Evolutionary conservation across 2,113 vertebrate genomes (phyloP).

Genomic region (Bostrychus sinensis): DNA sequence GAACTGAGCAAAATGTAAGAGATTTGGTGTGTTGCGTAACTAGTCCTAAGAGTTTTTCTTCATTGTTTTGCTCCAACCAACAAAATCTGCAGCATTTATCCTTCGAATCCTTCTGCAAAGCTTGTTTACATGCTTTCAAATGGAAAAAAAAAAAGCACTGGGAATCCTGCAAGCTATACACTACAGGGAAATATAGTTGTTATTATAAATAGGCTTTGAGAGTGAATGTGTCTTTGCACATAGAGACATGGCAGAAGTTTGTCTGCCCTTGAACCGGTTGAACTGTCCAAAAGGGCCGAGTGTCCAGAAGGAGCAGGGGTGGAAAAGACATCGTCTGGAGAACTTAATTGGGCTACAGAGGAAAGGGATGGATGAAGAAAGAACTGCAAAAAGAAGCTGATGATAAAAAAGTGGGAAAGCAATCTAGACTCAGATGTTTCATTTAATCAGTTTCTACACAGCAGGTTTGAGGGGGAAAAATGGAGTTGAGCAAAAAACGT

Average conservation of each 20-base stretch:
- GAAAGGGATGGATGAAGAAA: slow-evolving; percentile 18
- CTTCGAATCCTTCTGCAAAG: slow-evolving; percentile 17
- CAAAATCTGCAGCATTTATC: slow-evolving; percentile 32
- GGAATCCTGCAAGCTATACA: background rate
- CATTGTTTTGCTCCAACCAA: slow-evolving; percentile 2
- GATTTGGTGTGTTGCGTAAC: slow-evolving; percentile 65
- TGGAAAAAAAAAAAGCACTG: background rate
- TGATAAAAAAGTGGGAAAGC: slow-evolving; percentile 5
- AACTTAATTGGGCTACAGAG: slow-evolving; percentile 65
- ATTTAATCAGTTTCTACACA: too few species aligned
- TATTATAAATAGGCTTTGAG: background rate
- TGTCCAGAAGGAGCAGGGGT: slow-evolving; percentile 15
- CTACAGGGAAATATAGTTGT: background rate
- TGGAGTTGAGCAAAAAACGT: too few species aligned
- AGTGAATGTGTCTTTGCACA: background rate
- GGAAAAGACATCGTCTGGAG: slow-evolving; percentile 43
- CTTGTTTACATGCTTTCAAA: slow-evolving; percentile 38
- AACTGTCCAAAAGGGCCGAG: slow-evolving; percentile 36
- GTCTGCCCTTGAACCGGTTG: slow-evolving; percentile 48
- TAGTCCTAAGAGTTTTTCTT: slow-evolving; percentile 37
- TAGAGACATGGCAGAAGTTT: background rate
- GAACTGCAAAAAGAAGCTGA: background rate
- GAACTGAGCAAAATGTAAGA: slow-evolving; percentile 64
- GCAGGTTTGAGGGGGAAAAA: too few species aligned
- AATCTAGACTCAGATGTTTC: background rate